These are phyloP conservation scores for Neodiprion pinetum DNA, from an alignment of 1,140 invertebrate species.

Conservation along the genomic window DNA sequence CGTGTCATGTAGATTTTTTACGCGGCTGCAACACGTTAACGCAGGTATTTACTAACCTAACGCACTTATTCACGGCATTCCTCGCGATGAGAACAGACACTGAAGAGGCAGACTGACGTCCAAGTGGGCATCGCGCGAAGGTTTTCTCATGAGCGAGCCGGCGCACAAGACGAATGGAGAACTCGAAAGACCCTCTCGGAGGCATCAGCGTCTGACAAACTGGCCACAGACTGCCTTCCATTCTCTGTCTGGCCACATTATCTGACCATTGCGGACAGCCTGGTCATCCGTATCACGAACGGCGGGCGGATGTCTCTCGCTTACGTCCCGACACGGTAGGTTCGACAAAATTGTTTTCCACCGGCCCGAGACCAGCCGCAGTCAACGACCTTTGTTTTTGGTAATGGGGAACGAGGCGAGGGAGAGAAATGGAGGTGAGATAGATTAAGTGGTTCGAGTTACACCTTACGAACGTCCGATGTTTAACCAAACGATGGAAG, in stretches of 20 bases:
- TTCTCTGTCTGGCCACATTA: conserved; percentile 53
- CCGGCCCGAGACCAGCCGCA: background rate
- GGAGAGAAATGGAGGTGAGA: background rate
- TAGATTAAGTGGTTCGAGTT: background rate
- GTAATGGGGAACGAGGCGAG: background rate
- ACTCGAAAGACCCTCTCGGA: conserved; percentile 39
- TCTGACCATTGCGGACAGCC: conserved; percentile 55
- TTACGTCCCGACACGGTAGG: conserved; percentile 14
- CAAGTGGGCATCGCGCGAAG: background rate
- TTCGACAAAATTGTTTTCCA: background rate
- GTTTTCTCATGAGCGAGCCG: conserved; percentile 32
- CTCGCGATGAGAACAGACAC: conserved; percentile 51
- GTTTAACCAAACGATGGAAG: too few species aligned
- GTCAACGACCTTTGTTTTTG: background rate
- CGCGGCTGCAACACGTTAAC: too few species aligned
- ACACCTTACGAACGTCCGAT: background rate
- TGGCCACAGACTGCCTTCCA: conserved; percentile 51
- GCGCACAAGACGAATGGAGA: conserved; percentile 24
- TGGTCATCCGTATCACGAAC: conserved; percentile 46
- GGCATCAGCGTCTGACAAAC: conserved; percentile 54
- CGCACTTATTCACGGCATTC: conserved; percentile 46
- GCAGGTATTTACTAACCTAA: too few species aligned
- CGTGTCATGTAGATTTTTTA: too few species aligned
- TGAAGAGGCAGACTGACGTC: conserved; percentile 14
- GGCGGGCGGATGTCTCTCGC: background rate